A percentile compares a stretch with the other conserved stretches of the same genome.
Evolutionary conservation across 1,140 invertebrate genomes (phyloP).

Genomic region (Scaptomyza hsui): DNA sequence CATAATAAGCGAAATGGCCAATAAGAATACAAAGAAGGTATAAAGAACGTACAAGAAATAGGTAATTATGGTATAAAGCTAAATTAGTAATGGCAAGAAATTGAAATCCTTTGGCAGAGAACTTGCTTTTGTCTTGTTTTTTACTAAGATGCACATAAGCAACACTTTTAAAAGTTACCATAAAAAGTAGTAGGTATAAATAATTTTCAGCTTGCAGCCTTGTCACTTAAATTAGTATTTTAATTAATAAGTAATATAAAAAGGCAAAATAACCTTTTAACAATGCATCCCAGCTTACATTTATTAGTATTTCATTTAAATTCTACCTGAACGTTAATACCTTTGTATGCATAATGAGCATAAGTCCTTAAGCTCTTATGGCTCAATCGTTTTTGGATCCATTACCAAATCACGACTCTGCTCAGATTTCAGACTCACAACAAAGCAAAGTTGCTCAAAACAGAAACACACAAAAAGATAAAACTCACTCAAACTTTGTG

Average conservation of each 20-base stretch:
- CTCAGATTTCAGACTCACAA: constrained; percentile 46
- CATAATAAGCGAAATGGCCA: constrained; percentile 27
- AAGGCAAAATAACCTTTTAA: too few relatives aligned
- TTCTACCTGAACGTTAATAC: too few relatives aligned
- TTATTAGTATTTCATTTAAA: background rate
- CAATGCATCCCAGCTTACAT: background rate
- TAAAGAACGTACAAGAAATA: background rate
- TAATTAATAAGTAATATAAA: too few relatives aligned
- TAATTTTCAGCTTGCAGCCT: too few relatives aligned
- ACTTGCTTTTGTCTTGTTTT: background rate
- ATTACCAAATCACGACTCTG: constrained; percentile 3
- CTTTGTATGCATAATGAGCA: constrained; percentile 9
- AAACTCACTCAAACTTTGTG: constrained; percentile 38
- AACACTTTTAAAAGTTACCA: too few relatives aligned
- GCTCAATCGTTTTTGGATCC: constrained; percentile 16
- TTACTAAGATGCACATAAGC: too few relatives aligned
- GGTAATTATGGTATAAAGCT: background rate
- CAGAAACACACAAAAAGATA: background rate
- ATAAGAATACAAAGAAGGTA: background rate
- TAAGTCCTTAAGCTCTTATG: constrained; percentile 12
- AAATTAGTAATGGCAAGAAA: background rate
- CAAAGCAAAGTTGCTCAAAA: constrained; percentile 5
- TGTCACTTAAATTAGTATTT: too few relatives aligned
- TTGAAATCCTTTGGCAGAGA: background rate
- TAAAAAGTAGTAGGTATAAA: too few relatives aligned